Evolutionary conservation across 2,797 vertebrate species (phyloP).

Genomic region (Lepilemur ruficaudatus): DNA sequence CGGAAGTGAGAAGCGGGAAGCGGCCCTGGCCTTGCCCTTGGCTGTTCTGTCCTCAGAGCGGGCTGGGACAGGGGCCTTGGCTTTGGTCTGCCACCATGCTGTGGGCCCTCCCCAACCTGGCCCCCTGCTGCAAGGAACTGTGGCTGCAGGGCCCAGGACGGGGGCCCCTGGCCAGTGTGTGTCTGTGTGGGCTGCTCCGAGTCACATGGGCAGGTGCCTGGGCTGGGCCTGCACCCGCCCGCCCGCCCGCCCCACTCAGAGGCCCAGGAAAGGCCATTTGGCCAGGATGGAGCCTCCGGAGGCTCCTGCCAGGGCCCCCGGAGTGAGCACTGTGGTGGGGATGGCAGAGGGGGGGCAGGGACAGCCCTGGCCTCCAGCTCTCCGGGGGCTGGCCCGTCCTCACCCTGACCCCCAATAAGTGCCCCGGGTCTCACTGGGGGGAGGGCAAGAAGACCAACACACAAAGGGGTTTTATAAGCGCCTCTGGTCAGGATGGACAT

Average conservation of each 20-base stretch:
- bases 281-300: not conserved
- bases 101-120: not conserved
- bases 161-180: not conserved
- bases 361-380: not conserved
- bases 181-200: not conserved
- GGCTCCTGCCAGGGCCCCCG: not conserved
- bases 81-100: not conserved
- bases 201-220: not conserved
- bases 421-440: not conserved
- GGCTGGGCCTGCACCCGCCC: not conserved
- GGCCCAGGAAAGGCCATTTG: not conserved
- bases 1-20: not conserved
- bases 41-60: not conserved
- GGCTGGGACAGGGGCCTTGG: not conserved
- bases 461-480: not conserved
- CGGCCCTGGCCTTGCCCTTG: not conserved
- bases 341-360: fast-evolving
- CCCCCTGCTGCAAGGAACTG: not conserved
- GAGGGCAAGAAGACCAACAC: not conserved
- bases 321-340: fast-evolving
- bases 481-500: fast-evolving
- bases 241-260: not conserved
- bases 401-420: not conserved
- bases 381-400: not conserved
- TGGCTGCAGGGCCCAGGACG: not conserved